Conservation (phyloP, 2,888 invertebrate species). For the Rhopalosiphum nymphaeae region DNA sequence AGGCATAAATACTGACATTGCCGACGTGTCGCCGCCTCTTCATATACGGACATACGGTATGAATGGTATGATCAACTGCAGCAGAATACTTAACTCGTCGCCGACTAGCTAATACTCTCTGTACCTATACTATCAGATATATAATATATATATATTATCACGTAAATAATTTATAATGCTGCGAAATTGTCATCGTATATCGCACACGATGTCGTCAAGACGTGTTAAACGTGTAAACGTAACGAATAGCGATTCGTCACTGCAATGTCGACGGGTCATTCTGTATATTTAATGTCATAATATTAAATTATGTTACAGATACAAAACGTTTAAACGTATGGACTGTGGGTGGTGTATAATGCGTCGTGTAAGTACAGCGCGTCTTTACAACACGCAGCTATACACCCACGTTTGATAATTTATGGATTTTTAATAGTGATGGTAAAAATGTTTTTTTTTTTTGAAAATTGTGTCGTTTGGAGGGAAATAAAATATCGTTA, state of each 20-base stretch:
- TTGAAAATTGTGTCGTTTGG: too few relatives aligned
- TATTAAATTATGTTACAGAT: background rate
- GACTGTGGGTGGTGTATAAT: background rate
- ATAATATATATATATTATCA: background rate
- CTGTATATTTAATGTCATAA: background rate
- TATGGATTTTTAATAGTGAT: background rate
- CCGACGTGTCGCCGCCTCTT: background rate
- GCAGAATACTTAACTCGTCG: background rate
- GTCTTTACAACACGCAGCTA: background rate
- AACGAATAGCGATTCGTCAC: conserved; percentile 10
- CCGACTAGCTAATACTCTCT: background rate
- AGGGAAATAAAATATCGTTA: background rate
- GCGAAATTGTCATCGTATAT: background rate
- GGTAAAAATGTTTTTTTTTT: background rate
- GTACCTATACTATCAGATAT: background rate
- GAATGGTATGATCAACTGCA: background rate
- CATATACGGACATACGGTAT: background rate
- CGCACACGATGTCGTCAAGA: background rate
- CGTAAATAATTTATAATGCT: conserved; percentile 8
- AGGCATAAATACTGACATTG: background rate
- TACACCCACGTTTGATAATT: background rate
- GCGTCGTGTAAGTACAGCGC: background rate
- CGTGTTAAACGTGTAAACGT: conserved; percentile 19
- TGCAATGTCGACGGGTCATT: background rate
- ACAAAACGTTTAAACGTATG: background rate